These are phyloP conservation scores for Riparia riparia DNA, from an alignment of 2,113 vertebrate genomes.

Conservation along the genomic window DNA sequence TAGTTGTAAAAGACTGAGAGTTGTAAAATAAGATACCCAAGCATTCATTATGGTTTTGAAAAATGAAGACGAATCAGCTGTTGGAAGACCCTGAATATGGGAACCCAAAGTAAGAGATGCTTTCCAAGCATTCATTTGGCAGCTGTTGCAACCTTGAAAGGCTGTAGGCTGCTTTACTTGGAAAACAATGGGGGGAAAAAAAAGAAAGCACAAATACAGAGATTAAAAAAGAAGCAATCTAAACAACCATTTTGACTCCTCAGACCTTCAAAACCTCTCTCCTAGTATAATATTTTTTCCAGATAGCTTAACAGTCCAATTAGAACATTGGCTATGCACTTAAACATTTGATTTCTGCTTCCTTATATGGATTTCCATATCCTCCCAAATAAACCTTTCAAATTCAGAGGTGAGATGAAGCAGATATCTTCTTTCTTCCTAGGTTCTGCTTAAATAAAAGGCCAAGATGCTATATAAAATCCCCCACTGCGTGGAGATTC, in stretches of 20 bases:
- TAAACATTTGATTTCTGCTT: background rate
- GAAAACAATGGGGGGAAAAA: background rate
- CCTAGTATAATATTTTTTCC: background rate
- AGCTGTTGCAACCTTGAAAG: background rate
- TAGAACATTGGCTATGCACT: background rate
- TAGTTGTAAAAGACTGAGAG: background rate
- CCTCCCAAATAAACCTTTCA: background rate
- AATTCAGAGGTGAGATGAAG: background rate
- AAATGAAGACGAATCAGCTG: background rate
- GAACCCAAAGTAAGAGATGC: background rate
- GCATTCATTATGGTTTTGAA: background rate
- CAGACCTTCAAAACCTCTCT: background rate
- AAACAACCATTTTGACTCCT: background rate
- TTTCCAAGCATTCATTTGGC: background rate
- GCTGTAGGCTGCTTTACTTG: background rate
- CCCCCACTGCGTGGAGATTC: background rate
- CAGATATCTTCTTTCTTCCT: background rate
- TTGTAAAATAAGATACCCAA: background rate
- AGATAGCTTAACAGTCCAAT: background rate
- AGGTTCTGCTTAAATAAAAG: background rate
- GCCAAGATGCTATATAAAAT: slow-evolving; percentile 22
- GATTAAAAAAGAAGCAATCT: background rate
- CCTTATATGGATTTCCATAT: background rate
- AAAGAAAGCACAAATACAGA: fast-evolving
- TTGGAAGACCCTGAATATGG: background rate